Base-by-base conservation (phyloP, 2,888 invertebrate genomes). In the Andricus quercusramuli region DNA sequence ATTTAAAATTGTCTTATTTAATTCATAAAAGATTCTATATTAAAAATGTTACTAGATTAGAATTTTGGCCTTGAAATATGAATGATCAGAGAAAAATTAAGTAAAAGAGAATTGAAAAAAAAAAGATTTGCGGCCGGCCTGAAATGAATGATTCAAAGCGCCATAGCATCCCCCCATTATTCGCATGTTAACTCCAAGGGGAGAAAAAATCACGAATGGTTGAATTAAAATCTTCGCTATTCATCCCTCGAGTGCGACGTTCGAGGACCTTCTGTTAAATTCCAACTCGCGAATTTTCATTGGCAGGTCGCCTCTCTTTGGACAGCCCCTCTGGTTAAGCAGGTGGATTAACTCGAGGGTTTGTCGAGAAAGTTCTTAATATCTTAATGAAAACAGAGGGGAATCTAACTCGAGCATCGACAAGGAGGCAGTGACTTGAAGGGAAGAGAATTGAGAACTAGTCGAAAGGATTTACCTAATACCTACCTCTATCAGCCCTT, bases 321-420 rank as follows among this genome's bases (percentile, higher is more conserved):
- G 56, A 32, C 56, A 74, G 56, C 32, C 56, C 74, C 74, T 74
- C 74, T 56, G 56, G 56, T 74, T 88, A 85, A 83, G 84, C 84
- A 85, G 87, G 82, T 85, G 87, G 87, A 88, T 88, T 88, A 88
- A 88, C 86, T 86, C 83, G 84, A 87, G 86, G 84, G 85, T 86
- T 86, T 86, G 85, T 85, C 86, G 88, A 85, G 86, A 87, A 88
- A 87, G 86, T 88, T 88, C 87, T 87, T 87, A 88, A 88, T 85
- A 87, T 86, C 85, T 84, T 86, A 87, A 88, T 87, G 87, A 88
- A 88, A 88, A 86, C 86, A 86, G 86, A 86, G 85, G 85, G 88
- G 80, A 77, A 74, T 56, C 80, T 78, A 64, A 62, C 78, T 76
- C 77, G 65, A 70, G 67, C 44, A 70, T 74, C 51, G 79, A 81